Evolutionary conservation across 2,797 vertebrate genomes (phyloP).

Genomic region (Psittacula echo): DNA sequence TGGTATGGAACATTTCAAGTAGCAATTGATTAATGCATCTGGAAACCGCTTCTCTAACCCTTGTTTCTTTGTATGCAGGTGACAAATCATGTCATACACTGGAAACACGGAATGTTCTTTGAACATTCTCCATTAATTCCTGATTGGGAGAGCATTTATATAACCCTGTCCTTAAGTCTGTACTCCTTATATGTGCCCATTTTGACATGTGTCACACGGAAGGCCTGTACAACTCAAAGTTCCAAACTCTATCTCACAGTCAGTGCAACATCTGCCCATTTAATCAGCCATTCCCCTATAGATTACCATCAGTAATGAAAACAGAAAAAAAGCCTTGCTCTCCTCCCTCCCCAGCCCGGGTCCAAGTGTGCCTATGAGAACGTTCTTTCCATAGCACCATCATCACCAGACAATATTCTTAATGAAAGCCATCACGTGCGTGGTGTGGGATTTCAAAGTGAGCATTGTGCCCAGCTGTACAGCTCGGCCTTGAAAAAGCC

Average conservation of each 20-base stretch:
- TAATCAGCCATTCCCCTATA: neutral
- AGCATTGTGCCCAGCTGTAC: constrained; percentile 36
- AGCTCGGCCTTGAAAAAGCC: neutral
- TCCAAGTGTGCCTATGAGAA: constrained; percentile 17
- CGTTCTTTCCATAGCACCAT: constrained; percentile 65
- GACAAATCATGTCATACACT: neutral
- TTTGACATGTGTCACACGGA: fast-evolving
- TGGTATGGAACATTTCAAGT: neutral
- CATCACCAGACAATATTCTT: constrained; percentile 57
- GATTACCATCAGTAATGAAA: constrained; percentile 12
- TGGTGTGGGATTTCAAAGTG: constrained; percentile 45
- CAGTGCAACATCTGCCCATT: neutral
- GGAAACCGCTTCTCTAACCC: neutral
- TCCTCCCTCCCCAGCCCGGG: neutral
- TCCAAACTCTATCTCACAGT: neutral
- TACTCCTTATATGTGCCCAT: neutral
- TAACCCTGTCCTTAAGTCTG: neutral
- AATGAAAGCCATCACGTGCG: constrained; percentile 39
- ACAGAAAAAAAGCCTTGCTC: neutral
- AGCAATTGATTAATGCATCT: neutral
- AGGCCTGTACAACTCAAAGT: neutral
- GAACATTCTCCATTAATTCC: neutral
- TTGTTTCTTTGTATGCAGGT: neutral
- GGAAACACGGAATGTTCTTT: neutral
- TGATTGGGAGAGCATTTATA: neutral